These are phyloP conservation scores for Neolamprologus caudopunctatus DNA, from an alignment of 2,113 vertebrate genomes.

Conservation along the genomic window DNA sequence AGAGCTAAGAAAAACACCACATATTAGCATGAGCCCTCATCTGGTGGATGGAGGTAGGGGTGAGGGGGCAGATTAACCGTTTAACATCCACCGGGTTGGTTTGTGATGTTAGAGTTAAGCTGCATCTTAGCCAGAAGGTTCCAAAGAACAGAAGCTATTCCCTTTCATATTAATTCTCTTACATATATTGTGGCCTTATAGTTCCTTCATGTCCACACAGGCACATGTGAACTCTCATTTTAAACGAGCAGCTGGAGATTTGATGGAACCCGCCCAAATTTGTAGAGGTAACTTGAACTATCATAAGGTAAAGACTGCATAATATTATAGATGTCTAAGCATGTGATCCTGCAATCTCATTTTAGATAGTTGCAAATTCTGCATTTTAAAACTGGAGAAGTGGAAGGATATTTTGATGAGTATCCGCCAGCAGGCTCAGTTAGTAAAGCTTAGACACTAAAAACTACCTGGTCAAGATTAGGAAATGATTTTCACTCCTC, in stretches of 20 bases:
- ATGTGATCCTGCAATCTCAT: neutral
- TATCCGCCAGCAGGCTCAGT: neutral
- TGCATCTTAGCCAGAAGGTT: neutral
- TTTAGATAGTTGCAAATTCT: neutral
- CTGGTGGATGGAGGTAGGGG: neutral
- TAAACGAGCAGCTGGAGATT: neutral
- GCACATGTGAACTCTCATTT: neutral
- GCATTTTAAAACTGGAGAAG: neutral
- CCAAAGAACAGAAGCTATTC: neutral
- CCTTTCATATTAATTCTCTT: neutral
- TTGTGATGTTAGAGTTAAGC: neutral
- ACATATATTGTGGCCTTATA: neutral
- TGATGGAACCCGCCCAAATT: neutral
- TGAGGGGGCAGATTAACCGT: neutral
- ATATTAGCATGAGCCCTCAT: neutral
- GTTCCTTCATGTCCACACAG: neutral
- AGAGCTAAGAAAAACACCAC: neutral
- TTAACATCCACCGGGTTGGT: neutral
- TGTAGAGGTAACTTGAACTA: slow-evolving; percentile 3
- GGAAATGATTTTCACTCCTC: neutral
- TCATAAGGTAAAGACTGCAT: neutral
- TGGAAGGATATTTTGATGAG: neutral
- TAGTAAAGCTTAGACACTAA: neutral
- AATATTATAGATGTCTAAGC: neutral
- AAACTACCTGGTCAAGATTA: neutral